Evolutionary conservation across 2,113 vertebrate species (phyloP).

Genomic region (Chaetorhynchus papuensis): DNA sequence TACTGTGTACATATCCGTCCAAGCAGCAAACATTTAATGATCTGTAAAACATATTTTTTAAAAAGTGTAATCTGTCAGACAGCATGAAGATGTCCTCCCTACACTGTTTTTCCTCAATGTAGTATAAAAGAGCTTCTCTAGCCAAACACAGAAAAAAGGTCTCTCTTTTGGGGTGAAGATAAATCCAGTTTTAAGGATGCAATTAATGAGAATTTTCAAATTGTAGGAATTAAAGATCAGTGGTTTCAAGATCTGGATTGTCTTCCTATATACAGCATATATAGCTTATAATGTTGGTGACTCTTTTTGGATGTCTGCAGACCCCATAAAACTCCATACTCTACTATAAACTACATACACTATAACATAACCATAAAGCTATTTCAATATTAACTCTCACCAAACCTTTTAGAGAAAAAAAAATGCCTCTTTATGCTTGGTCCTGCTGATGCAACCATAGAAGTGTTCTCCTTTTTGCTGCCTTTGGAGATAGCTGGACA

Average conservation of each 20-base stretch:
- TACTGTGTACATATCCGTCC: neutral
- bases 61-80: neutral
- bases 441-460: neutral
- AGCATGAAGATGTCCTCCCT: neutral
- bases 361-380: neutral
- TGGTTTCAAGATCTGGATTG: neutral
- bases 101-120: neutral
- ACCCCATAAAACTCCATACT: neutral
- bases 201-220: neutral
- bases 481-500: neutral
- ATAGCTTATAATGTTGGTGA: neutral
- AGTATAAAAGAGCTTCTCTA: neutral
- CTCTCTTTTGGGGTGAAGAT: neutral
- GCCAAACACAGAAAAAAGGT: neutral
- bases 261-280: neutral
- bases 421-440: neutral
- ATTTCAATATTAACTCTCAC: neutral
- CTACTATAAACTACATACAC: neutral
- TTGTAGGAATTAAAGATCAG: neutral
- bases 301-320: neutral
- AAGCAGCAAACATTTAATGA: neutral
- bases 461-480: neutral
- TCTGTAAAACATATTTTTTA: neutral
- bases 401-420: neutral
- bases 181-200: neutral